phyloP scores from a whole-genome alignment of 2,113 vertebrate genomes.

The Pelecanoides urinatrix region DNA sequence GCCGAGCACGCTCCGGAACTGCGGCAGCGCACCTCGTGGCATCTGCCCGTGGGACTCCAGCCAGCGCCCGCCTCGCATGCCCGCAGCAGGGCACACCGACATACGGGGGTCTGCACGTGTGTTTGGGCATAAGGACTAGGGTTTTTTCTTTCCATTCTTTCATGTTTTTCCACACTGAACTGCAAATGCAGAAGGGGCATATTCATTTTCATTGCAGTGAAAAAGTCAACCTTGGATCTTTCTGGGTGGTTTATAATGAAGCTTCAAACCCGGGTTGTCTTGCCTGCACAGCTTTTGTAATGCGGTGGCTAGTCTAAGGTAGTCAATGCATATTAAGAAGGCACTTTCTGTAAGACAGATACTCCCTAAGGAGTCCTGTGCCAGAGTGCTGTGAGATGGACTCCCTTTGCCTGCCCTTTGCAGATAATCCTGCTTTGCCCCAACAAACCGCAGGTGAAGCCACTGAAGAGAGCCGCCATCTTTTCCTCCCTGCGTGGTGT shows the following conservation, averaged over 20 bases:
- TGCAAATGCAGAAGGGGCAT: background rate
- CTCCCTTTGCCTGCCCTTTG: background rate
- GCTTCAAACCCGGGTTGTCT: background rate
- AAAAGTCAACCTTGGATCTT: background rate
- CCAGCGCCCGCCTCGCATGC: rapidly evolving
- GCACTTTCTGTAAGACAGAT: background rate
- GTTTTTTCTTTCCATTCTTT: background rate
- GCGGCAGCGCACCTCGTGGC: rapidly evolving
- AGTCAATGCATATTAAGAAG: background rate
- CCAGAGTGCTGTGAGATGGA: rapidly evolving
- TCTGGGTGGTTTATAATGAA: background rate
- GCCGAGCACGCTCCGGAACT: rapidly evolving
- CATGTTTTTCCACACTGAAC: background rate
- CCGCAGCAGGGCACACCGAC: background rate
- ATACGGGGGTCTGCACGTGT: rapidly evolving
- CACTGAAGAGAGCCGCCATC: background rate
- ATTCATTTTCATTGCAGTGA: background rate
- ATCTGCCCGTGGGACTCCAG: rapidly evolving
- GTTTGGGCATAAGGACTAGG: background rate
- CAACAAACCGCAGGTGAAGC: background rate
- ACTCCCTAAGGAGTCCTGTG: background rate
- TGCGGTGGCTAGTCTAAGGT: rapidly evolving
- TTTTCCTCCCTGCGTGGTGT: background rate
- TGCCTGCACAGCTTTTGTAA: background rate
- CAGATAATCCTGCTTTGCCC: background rate